Conservation (phyloP, 2,797 vertebrate genomes). For the Schizopygopsis malacanthus region DNA sequence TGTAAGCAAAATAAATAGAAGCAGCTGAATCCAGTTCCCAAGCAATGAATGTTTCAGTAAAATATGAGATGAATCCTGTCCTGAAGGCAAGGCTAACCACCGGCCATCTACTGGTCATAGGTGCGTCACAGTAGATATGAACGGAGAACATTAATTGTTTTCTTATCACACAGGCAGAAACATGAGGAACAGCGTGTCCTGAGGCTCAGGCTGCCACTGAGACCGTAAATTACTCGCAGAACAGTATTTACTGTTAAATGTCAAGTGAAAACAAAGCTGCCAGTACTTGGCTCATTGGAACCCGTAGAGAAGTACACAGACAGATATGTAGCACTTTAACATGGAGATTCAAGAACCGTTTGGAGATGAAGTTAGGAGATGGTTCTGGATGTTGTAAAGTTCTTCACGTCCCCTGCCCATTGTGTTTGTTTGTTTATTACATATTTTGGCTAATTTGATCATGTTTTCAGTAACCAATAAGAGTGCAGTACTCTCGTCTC, state of each 20-base stretch:
- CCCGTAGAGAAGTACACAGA: neutral
- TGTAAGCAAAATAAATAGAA: constrained; percentile 29
- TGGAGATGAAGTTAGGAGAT: neutral
- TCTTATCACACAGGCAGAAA: constrained; percentile 24
- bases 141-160: neutral
- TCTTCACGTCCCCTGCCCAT: neutral
- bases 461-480: neutral
- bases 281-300: neutral
- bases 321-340: constrained; percentile 13
- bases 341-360: neutral
- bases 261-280: constrained; percentile 5
- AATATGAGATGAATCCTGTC: constrained; percentile 37
- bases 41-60: constrained; percentile 1
- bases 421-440: neutral
- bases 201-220: neutral
- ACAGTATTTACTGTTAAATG: neutral
- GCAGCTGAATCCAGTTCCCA: constrained; percentile 38
- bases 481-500: neutral
- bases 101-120: neutral
- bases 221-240: neutral
- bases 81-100: constrained; percentile 13
- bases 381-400: neutral
- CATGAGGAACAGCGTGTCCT: constrained; percentile 2
- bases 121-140: constrained; percentile 11
- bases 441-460: neutral